Evolutionary conservation across 2,113 vertebrate genomes (phyloP).

Genomic region (Peromyscus polionotus): DNA sequence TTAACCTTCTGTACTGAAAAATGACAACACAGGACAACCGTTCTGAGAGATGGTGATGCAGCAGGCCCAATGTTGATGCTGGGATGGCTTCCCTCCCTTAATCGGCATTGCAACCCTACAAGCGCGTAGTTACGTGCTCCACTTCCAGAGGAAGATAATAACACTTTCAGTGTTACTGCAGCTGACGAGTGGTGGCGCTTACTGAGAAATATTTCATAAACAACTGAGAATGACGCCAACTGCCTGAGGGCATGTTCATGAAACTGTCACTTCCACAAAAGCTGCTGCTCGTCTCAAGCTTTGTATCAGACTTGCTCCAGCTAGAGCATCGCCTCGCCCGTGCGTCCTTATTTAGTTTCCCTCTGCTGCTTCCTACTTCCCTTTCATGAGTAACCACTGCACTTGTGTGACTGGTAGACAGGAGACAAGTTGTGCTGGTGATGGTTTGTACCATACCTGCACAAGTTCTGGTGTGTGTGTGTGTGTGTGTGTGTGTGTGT

Average conservation of each 20-base stretch:
- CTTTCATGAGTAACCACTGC: not conserved
- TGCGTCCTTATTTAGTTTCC: not conserved
- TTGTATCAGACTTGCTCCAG: not conserved
- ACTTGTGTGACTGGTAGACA: not conserved
- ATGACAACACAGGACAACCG: not conserved
- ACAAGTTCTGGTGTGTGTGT: not conserved
- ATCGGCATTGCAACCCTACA: not conserved
- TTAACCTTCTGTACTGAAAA: not conserved
- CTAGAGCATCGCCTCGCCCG: not conserved
- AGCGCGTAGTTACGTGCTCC: not conserved
- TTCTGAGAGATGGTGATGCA: not conserved
- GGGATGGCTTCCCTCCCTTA: not conserved
- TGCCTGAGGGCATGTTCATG: not conserved
- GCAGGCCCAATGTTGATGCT: too few relatives aligned
- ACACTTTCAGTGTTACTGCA: not conserved
- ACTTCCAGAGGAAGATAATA: slow-evolving; percentile 5
- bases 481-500: not conserved
- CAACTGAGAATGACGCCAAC: not conserved
- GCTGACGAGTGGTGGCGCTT: not conserved
- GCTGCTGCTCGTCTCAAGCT: not conserved
- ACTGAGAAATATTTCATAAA: not conserved
- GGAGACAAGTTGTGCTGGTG: not conserved
- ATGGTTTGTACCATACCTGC: not conserved
- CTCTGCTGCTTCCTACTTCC: not conserved
- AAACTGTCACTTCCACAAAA: not conserved